A percentile compares a stretch with the other conserved stretches of the same genome.
Conservation (phyloP, 2,113 vertebrate species). For the Nicator chloris region DNA sequence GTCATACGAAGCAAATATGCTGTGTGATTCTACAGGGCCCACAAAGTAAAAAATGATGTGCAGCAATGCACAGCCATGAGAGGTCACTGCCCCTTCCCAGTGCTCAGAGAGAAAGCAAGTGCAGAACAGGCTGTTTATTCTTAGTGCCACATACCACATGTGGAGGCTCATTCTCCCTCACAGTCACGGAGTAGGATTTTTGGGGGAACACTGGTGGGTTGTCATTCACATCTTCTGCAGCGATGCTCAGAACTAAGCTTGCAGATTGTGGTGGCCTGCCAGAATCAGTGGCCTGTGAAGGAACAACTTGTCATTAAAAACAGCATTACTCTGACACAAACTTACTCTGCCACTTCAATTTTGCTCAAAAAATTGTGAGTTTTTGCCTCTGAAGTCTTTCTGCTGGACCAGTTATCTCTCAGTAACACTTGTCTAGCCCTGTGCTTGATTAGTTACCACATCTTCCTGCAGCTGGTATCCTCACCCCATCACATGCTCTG, state of each 20-base stretch:
- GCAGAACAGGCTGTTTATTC: not conserved
- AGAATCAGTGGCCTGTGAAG: slow-evolving; percentile 48
- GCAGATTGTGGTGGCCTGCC: not conserved
- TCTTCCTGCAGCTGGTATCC: not conserved
- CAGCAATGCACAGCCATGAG: not conserved
- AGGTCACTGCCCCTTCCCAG: not conserved
- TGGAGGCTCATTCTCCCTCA: slow-evolving; percentile 61
- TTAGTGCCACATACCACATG: slow-evolving; percentile 10
- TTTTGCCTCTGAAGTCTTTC: not conserved
- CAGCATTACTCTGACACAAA: not conserved
- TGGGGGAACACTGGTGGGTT: slow-evolving; percentile 50
- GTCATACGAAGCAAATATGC: not conserved
- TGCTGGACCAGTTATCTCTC: not conserved
- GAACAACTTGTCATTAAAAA: not conserved
- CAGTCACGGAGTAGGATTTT: not conserved
- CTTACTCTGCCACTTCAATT: not conserved
- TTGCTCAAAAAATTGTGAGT: not conserved
- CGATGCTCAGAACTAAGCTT: slow-evolving; percentile 5
- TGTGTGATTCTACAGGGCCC: not conserved
- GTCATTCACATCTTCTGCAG: slow-evolving; percentile 62
- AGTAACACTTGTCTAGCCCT: not conserved
- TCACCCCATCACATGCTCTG: not conserved
- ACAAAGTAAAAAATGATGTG: accelerated
- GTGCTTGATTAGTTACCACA: not conserved
- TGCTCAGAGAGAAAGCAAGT: not conserved